phyloP scores from a whole-genome alignment of 2,888 invertebrate genomes.

The Lottia gigantea region DNA sequence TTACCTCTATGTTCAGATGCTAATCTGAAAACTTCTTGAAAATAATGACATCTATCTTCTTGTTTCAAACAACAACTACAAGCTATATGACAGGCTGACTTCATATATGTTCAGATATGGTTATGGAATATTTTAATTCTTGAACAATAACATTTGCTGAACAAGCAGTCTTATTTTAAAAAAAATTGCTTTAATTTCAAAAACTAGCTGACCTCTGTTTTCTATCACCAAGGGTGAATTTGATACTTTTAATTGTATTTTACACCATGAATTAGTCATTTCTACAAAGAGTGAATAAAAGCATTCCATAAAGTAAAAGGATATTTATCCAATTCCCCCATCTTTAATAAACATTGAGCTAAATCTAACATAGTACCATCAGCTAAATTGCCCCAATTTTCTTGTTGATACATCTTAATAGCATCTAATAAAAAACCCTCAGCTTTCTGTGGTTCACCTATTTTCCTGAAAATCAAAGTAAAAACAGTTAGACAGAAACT shows the following conservation, averaged over 20 bases:
- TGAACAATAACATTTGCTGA: too few species aligned
- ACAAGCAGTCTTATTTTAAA: too few species aligned
- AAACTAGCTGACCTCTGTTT: too few species aligned
- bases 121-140: too few species aligned
- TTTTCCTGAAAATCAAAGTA: conserved; percentile 56
- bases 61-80: conserved; percentile 43
- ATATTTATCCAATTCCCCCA: conserved; percentile 81
- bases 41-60: conserved; percentile 37
- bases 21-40: conserved; percentile 25
- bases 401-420: conserved; percentile 85
- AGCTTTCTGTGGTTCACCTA: conserved; percentile 80
- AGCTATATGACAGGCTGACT: conserved; percentile 53
- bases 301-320: conserved; percentile 28
- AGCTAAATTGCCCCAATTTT: conserved; percentile 87
- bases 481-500: neutral
- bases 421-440: conserved; percentile 89
- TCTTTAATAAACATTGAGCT: conserved; percentile 84
- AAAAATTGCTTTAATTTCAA: too few species aligned
- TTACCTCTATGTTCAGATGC: conserved; percentile 15
- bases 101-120: conserved; percentile 37
- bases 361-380: conserved; percentile 80
- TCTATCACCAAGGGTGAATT: too few species aligned
- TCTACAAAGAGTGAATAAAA: too few species aligned
- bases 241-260: too few species aligned
- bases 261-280: too few species aligned